Percentiles rank a stretch among this genome's conserved stretches.
Conservation (phyloP, 2,797 vertebrate genomes). For the Gymnothorax javanicus region DNA sequence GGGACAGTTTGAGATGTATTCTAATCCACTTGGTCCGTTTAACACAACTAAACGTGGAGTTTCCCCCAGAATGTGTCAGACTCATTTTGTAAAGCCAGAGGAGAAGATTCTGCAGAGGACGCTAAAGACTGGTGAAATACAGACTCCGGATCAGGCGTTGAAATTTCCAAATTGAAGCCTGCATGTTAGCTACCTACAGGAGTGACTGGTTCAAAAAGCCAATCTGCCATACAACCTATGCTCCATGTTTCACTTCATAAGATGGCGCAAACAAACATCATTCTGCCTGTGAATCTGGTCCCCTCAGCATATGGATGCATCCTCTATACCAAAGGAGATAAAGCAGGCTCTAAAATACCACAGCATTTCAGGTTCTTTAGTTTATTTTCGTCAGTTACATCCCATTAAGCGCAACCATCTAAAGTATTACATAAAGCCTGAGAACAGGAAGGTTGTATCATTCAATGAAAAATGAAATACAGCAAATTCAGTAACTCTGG, state of each 20-base stretch:
- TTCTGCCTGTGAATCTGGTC: no score
- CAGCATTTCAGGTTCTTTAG: background rate
- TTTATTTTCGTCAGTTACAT: background rate
- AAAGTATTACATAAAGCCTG: no score
- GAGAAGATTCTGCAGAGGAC: background rate
- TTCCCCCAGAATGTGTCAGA: background rate
- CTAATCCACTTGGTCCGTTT: background rate
- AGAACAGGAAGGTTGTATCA: no score
- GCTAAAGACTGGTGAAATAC: conserved; percentile 7
- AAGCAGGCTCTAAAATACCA: background rate
- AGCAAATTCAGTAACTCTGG: background rate
- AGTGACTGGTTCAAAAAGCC: background rate
- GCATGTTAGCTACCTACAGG: background rate
- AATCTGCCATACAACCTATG: conserved; percentile 9
- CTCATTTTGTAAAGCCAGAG: background rate
- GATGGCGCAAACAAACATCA: background rate
- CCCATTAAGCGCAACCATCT: background rate
- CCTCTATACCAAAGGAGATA: background rate
- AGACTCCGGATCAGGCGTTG: background rate
- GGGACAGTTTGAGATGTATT: background rate
- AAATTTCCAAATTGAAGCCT: conserved; percentile 6
- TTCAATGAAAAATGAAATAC: no score
- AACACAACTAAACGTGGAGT: background rate
- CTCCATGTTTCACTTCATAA: background rate
- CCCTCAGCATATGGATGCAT: background rate